Conservation (phyloP, 2,113 vertebrate genomes). For the Oostethus manadensis region DNA sequence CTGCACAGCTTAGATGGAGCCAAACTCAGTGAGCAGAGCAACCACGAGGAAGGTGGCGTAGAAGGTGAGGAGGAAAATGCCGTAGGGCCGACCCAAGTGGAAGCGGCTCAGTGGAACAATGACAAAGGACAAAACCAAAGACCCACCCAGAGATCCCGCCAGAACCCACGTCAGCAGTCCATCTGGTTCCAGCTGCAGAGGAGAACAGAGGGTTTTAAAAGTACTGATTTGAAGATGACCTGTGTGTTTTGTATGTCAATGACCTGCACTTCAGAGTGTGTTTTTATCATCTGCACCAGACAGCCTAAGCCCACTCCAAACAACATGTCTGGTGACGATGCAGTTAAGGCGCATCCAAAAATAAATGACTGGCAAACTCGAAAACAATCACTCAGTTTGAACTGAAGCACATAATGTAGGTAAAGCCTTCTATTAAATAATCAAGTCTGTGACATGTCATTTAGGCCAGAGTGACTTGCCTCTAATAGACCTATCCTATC, state of each 20-base stretch:
- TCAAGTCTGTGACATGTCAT: too few relatives aligned
- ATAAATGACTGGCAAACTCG: not conserved
- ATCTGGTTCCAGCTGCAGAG: constrained; percentile 78
- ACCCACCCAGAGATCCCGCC: constrained; percentile 82
- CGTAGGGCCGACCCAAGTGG: constrained; percentile 74
- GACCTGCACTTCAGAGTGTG: constrained; percentile 75
- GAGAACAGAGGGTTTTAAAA: not conserved
- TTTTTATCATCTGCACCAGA: constrained; percentile 77
- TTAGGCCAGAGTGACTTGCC: too few relatives aligned
- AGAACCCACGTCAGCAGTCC: constrained; percentile 88
- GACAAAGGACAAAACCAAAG: constrained; percentile 84
- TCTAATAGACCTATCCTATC: too few relatives aligned
- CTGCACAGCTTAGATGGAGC: constrained; percentile 60
- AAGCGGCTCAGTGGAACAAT: constrained; percentile 81
- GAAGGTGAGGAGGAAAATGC: constrained; percentile 80
- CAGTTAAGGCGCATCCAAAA: constrained; percentile 52
- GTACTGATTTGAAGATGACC: not conserved
- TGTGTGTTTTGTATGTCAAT: constrained; percentile 12
- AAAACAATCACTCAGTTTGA: too few relatives aligned
- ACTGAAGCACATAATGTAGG: too few relatives aligned
- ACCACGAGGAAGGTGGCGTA: constrained; percentile 79
- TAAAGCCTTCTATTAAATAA: too few relatives aligned
- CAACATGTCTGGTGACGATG: constrained; percentile 79
- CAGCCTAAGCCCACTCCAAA: constrained; percentile 90
- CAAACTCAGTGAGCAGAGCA: constrained; percentile 88